Conservation (phyloP, 2,797 vertebrate species). For the Ptychadena robeensis region DNA sequence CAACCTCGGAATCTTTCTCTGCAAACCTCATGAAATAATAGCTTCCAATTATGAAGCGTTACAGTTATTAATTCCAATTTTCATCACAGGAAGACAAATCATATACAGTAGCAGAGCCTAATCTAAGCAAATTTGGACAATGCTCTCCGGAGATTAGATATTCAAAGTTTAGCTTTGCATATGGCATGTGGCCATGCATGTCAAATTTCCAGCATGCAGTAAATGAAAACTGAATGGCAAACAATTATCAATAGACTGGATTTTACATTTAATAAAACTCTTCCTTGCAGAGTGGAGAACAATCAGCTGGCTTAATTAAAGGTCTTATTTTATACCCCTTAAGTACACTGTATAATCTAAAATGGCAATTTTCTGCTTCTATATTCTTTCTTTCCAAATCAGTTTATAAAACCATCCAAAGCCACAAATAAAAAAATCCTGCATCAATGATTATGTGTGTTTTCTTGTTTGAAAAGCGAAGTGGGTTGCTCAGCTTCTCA, state of each 20-base stretch:
- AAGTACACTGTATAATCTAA: not conserved
- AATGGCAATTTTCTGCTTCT: not conserved
- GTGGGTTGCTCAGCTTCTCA: too few species aligned
- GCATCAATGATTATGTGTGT: too few species aligned
- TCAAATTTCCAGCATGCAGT: conserved; percentile 17
- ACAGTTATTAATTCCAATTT: conserved; percentile 55
- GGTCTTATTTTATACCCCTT: not conserved
- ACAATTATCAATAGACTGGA: conserved; percentile 4
- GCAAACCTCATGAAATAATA: conserved; percentile 55
- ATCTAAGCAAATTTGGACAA: conserved; percentile 54
- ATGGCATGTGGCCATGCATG: conserved; percentile 30
- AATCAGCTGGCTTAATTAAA: not conserved
- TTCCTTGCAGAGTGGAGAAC: not conserved
- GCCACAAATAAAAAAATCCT: not conserved
- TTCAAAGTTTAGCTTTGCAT: conserved; percentile 34
- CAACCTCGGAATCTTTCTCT: conserved; percentile 28
- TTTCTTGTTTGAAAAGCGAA: too few species aligned
- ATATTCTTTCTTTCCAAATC: not conserved
- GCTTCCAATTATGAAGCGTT: conserved; percentile 50
- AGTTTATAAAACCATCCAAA: not conserved
- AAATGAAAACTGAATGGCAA: conserved; percentile 26
- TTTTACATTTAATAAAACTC: conserved; percentile 1
- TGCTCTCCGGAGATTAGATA: conserved; percentile 29
- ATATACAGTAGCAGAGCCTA: conserved; percentile 38
- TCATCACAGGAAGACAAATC: conserved; percentile 46